Base-by-base conservation (phyloP, 1,140 invertebrate species). In the Drosophila eugracilis region DNA sequence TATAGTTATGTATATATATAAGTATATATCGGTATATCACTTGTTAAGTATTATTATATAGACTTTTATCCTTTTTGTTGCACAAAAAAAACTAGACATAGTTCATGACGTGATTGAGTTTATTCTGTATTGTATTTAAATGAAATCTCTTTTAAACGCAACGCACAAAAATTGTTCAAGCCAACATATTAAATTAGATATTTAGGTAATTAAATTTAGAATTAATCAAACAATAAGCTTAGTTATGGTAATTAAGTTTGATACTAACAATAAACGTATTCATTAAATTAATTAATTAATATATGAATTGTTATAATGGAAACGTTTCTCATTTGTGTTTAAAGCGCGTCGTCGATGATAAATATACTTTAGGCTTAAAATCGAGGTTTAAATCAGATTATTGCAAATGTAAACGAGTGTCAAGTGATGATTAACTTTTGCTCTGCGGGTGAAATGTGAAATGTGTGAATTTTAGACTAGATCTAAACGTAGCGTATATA, bases 61-160 rank as follows among this genome's bases (percentile, higher is more conserved):
- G 57, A 48, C 42, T 48, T 41, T 32, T 10, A 41, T 49, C 58
- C 62, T 3, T 41, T 17, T 57, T 42, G 9, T 28, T 34, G 37
- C 54, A n/a, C n/a, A n/a, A 34, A 41, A 47, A 48, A 58, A 74
- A 22, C 47, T 65, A 86, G 50, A 60, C 63, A 65, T 28, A 37
- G 5, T 66, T 78, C 39, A 70, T 86, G 77, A 80, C 54, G 73
- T 85, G 67, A 80, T 78, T 81, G 60, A 85, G 58, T 84, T 79
- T 84, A 79, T 83, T 78, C 39, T 78, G 74, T 76, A 78, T 59
- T 59, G 70, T 78, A 85, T 85, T 83, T 67, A 71, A 86, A 78
- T 88, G 79, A 88, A 75, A 65, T 77, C 58, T 76, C 70, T 85
- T 86, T 86, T 88, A 77, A 86, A 86, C 81, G 83, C 83, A 86